Conservation (phyloP, 2,797 vertebrate genomes). For the Sitta carolinensis region DNA sequence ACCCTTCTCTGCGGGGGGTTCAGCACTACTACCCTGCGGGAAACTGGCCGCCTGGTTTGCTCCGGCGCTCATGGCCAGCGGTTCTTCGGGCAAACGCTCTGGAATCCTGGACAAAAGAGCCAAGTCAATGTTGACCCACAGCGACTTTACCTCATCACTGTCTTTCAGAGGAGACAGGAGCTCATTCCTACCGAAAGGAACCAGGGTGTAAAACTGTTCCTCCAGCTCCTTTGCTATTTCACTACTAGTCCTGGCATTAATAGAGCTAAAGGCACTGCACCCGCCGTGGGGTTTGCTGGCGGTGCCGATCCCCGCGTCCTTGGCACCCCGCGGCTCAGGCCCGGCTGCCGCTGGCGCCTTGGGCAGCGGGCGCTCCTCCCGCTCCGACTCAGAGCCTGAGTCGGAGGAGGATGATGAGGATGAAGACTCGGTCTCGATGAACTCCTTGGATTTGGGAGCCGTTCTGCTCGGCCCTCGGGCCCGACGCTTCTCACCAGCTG, state of each 20-base stretch:
- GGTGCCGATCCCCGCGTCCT: slow-evolving; percentile 55
- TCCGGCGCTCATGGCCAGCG: slow-evolving; percentile 56
- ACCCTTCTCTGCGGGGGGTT: slow-evolving; percentile 69
- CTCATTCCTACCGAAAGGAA: slow-evolving; percentile 92
- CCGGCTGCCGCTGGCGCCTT: slow-evolving; percentile 75
- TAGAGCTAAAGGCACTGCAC: slow-evolving; percentile 71
- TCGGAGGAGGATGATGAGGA: slow-evolving; percentile 76
- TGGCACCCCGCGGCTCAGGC: slow-evolving; percentile 70
- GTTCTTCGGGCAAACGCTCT: slow-evolving; percentile 71
- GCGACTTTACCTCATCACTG: slow-evolving; percentile 86
- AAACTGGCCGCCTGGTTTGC: slow-evolving; percentile 75
- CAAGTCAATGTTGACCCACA: slow-evolving; percentile 96
- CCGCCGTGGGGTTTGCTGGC: slow-evolving; percentile 45
- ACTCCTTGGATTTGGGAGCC: slow-evolving; percentile 77
- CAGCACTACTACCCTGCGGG: slow-evolving; percentile 64
- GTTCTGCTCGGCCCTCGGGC: slow-evolving; percentile 71
- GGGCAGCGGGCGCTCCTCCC: slow-evolving; percentile 71
- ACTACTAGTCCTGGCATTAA: slow-evolving; percentile 74
- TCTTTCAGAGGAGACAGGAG: slow-evolving; percentile 81
- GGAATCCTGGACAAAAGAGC: slow-evolving; percentile 91
- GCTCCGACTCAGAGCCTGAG: slow-evolving; percentile 66
- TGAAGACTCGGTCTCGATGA: slow-evolving; percentile 76
- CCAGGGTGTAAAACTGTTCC: slow-evolving; percentile 92
- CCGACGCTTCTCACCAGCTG: slow-evolving; percentile 71
- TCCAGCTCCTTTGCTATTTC: slow-evolving; percentile 81